These are phyloP conservation scores for Oxyscelio sp. DNA, from an alignment of 2,888 invertebrate species.

Conservation along the genomic window DNA sequence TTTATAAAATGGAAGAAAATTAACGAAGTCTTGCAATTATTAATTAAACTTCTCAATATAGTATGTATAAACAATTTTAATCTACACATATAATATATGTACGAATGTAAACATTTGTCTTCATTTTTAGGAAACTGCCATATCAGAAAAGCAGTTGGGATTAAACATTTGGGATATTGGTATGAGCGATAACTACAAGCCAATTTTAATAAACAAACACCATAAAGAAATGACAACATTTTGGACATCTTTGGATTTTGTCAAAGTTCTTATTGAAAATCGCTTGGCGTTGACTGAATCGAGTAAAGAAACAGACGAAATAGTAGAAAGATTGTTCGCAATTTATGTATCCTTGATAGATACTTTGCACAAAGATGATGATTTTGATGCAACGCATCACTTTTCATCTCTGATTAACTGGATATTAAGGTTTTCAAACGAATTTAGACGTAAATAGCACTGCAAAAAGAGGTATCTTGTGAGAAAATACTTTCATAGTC, in stretches of 20 bases:
- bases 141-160: slow-evolving; percentile 15
- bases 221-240: slow-evolving; percentile 68
- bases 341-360: slow-evolving; percentile 73
- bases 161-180: slow-evolving; percentile 12
- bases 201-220: slow-evolving; percentile 68
- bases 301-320: slow-evolving; percentile 37
- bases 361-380: slow-evolving; percentile 69
- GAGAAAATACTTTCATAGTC: too few relatives aligned
- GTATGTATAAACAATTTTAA: slow-evolving; percentile 25
- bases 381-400: slow-evolving; percentile 69
- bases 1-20: slow-evolving; percentile 77
- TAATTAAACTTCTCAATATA: slow-evolving; percentile 23
- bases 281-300: slow-evolving; percentile 19
- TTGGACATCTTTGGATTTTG: slow-evolving; percentile 63
- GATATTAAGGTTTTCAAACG: slow-evolving; percentile 71
- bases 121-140: slow-evolving; percentile 6
- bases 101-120: background rate
- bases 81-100: too few relatives aligned
- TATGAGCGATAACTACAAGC: background rate
- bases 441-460: too few relatives aligned
- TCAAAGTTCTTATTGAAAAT: slow-evolving; percentile 68
- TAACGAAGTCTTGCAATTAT: slow-evolving; percentile 53
- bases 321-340: slow-evolving; percentile 66
- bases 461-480: too few relatives aligned
- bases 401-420: slow-evolving; percentile 73